Evolutionary conservation across 2,888 invertebrate genomes (phyloP).

Genomic region (Daptonema setosum): DNA sequence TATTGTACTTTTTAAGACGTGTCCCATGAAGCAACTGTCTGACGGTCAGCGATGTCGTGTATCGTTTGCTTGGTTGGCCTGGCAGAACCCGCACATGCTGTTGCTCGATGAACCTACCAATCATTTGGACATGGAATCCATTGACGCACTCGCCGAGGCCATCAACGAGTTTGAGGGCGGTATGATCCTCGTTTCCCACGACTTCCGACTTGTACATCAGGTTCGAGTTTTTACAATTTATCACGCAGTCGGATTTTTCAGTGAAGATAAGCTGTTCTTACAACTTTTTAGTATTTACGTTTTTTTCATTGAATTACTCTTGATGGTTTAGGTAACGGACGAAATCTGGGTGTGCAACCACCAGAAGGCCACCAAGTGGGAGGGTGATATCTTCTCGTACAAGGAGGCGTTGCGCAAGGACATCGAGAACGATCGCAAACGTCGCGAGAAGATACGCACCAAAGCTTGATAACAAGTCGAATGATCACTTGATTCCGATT

Average conservation of each 20-base stretch:
- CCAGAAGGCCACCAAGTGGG: slow-evolving; percentile 81
- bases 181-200: slow-evolving; percentile 96
- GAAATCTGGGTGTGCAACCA: slow-evolving; percentile 99
- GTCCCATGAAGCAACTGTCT: slow-evolving; percentile 75
- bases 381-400: slow-evolving; percentile 80
- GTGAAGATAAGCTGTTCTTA: too few relatives aligned
- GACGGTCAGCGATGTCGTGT: slow-evolving; percentile 96
- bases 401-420: slow-evolving; percentile 77
- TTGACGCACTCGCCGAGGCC: slow-evolving; percentile 89
- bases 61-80: slow-evolving; percentile 92
- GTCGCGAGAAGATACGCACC: background rate
- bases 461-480: too few relatives aligned
- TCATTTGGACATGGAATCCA: slow-evolving; percentile 66
- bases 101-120: slow-evolving; percentile 59
- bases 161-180: slow-evolving; percentile 94
- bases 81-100: slow-evolving; percentile 83
- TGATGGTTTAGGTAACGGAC: slow-evolving; percentile 75
- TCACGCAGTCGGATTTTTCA: too few relatives aligned
- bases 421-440: slow-evolving; percentile 45
- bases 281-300: too few relatives aligned
- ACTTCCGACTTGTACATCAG: slow-evolving; percentile 94
- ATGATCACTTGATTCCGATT: too few relatives aligned
- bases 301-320: too few relatives aligned
- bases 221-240: slow-evolving; percentile 33
- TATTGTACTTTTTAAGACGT: slow-evolving; percentile 51